phyloP scores from a whole-genome alignment of 2,888 invertebrate species.

The Eristalinus aeneus region DNA sequence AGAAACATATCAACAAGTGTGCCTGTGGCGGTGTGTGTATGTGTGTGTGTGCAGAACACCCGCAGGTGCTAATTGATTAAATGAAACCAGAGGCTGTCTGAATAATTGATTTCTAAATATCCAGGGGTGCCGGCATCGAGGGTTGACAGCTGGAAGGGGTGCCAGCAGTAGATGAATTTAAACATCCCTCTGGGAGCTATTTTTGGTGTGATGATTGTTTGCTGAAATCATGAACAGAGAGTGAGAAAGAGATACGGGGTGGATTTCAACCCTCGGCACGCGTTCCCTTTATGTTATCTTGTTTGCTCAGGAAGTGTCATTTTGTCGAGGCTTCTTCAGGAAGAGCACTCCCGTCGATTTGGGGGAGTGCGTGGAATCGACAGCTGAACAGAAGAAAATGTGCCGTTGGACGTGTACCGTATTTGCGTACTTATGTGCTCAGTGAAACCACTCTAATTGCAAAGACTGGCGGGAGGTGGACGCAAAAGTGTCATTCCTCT shows the following conservation, averaged over 20 bases:
- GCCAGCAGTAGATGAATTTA: conserved; percentile 67
- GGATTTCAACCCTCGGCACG: conserved; percentile 18
- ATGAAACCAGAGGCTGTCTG: conserved; percentile 44
- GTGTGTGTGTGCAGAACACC: conserved; percentile 24
- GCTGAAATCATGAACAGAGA: conserved; percentile 61
- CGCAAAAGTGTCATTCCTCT: not conserved
- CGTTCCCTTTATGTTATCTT: conserved; percentile 71
- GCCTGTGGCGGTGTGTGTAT: not conserved
- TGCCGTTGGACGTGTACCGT: conserved; percentile 39
- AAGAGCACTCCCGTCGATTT: conserved; percentile 19
- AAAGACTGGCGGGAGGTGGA: not conserved
- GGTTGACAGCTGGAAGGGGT: conserved; percentile 37
- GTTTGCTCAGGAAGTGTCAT: conserved; percentile 72
- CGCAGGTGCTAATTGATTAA: conserved; percentile 69
- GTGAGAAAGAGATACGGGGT: conserved; percentile 38
- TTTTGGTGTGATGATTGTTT: conserved; percentile 76
- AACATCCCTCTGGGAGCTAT: conserved; percentile 80
- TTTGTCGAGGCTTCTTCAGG: conserved; percentile 16
- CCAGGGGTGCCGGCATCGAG: conserved; percentile 30
- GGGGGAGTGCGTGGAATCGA: conserved; percentile 55
- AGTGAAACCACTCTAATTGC: conserved; percentile 38
- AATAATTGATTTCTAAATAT: conserved; percentile 69
- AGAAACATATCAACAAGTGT: conserved; percentile 31
- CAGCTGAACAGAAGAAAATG: conserved; percentile 50
- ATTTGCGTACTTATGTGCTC: conserved; percentile 49